Percentiles rank a stretch among this genome's conserved stretches.
These are phyloP conservation scores for Drosophila anceps DNA, from an alignment of 2,888 invertebrate genomes.

Conservation along the genomic window DNA sequence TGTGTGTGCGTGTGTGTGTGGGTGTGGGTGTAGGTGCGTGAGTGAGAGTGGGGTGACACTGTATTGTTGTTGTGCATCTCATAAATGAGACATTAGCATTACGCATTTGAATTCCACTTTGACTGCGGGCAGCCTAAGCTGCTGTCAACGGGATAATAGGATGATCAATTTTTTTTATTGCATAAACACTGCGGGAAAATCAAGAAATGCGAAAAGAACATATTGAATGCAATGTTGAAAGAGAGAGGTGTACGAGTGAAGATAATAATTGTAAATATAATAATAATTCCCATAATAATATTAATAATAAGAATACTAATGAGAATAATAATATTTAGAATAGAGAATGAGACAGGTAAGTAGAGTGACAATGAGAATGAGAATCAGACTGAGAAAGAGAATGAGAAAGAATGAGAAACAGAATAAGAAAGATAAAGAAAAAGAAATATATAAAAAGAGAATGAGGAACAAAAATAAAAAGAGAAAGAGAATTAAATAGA, in stretches of 20 bases:
- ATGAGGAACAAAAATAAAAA: too few species aligned
- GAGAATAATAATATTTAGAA: not conserved
- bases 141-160: conserved; percentile 34
- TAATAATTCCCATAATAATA: not conserved
- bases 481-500: not conserved
- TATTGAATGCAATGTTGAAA: conserved; percentile 1
- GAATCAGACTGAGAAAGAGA: not conserved
- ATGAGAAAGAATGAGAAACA: not conserved
- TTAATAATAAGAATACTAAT: not conserved
- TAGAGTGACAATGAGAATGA: too few species aligned
- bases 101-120: conserved; percentile 54
- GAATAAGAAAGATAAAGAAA: not conserved
- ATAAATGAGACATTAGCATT: conserved; percentile 67
- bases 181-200: conserved; percentile 20
- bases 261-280: not conserved
- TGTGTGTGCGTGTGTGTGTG: conserved; percentile 11
- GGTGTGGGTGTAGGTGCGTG: conserved; percentile 5
- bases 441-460: too few species aligned
- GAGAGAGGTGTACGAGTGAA: not conserved
- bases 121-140: conserved; percentile 31
- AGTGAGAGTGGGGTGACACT: not conserved
- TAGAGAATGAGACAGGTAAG: not conserved
- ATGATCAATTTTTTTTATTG: conserved; percentile 43
- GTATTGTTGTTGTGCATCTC: conserved; percentile 38
- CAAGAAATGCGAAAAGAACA: not conserved